These are phyloP conservation scores for Drosophila repletoides DNA, from an alignment of 1,140 invertebrate species.

Conservation along the genomic window DNA sequence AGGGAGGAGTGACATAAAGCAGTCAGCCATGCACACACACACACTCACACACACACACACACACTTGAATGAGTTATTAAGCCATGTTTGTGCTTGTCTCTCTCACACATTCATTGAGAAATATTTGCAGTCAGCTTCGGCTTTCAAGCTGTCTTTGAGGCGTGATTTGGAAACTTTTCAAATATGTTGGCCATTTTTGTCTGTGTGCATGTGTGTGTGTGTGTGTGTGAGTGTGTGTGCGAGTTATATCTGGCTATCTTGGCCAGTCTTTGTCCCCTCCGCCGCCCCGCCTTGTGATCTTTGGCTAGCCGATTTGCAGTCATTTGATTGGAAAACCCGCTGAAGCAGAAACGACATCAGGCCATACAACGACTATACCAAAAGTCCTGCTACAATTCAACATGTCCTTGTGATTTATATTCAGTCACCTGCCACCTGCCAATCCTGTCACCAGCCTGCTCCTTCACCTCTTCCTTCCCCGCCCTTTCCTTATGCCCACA, in stretches of 20 bases:
- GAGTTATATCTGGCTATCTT: constrained; percentile 28
- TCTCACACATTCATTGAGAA: constrained; percentile 67
- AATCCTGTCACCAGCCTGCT: not conserved
- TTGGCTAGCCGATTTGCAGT: constrained; percentile 53
- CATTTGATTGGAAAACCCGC: constrained; percentile 74
- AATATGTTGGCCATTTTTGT: constrained; percentile 65
- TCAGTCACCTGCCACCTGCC: not conserved
- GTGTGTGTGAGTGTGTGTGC: constrained; percentile 3
- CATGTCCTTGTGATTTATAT: constrained; percentile 40
- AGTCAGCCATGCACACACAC: constrained; percentile 22
- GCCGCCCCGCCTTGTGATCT: constrained; percentile 68
- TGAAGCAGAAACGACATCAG: constrained; percentile 61
- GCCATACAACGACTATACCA: no score
- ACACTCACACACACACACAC: constrained; percentile 17
- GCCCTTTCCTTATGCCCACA: not conserved
- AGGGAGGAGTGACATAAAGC: constrained; percentile 32
- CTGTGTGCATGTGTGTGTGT: not conserved
- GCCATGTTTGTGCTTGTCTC: constrained; percentile 77
- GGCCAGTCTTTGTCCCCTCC: constrained; percentile 21
- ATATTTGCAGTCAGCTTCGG: constrained; percentile 61
- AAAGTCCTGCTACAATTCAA: constrained; percentile 19
- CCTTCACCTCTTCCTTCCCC: not conserved
- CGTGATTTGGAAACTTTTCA: constrained; percentile 78
- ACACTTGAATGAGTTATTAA: constrained; percentile 69
- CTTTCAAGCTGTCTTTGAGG: constrained; percentile 52